phyloP scores from a whole-genome alignment of 2,888 invertebrate species.

The Chymomyza caudatula region DNA sequence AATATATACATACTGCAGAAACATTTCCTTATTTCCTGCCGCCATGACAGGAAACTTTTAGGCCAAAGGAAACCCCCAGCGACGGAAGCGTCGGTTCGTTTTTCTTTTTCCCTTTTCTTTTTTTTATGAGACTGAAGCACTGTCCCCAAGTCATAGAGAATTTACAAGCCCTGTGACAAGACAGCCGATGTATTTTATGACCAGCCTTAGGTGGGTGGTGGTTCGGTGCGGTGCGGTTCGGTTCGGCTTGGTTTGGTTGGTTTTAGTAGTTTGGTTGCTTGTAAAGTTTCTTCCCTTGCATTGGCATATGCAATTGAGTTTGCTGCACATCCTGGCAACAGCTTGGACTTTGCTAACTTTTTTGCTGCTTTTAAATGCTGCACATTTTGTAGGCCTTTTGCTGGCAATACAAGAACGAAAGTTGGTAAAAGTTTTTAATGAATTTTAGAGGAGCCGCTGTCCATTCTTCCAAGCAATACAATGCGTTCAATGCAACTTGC shows the following conservation, averaged over 20 bases:
- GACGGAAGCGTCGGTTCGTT: constrained; percentile 60
- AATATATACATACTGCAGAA: constrained; percentile 53
- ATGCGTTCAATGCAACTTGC: neutral
- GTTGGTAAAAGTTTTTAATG: constrained; percentile 62
- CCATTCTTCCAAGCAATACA: neutral
- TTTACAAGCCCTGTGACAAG: constrained; percentile 70
- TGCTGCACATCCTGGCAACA: constrained; percentile 71
- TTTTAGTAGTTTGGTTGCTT: neutral
- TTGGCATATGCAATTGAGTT: constrained; percentile 72
- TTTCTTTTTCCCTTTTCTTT: constrained; percentile 23
- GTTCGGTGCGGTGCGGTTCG: constrained; percentile 15
- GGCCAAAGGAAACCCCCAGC: constrained; percentile 68
- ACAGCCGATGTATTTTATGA: constrained; percentile 12
- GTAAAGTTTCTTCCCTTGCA: constrained; percentile 29
- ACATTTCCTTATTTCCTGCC: constrained; percentile 70
- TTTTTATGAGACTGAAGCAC: constrained; percentile 49
- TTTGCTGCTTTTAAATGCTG: constrained; percentile 63
- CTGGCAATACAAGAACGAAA: constrained; percentile 17
- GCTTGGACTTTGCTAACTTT: constrained; percentile 58
- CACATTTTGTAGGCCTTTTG: constrained; percentile 32
- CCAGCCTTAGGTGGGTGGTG: neutral
- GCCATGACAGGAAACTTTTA: constrained; percentile 60
- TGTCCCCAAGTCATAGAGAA: constrained; percentile 63
- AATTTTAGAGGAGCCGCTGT: constrained; percentile 64
- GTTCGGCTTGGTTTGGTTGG: neutral